Conservation (phyloP, 2,888 invertebrate genomes). For the Agrochola macilenta region DNA sequence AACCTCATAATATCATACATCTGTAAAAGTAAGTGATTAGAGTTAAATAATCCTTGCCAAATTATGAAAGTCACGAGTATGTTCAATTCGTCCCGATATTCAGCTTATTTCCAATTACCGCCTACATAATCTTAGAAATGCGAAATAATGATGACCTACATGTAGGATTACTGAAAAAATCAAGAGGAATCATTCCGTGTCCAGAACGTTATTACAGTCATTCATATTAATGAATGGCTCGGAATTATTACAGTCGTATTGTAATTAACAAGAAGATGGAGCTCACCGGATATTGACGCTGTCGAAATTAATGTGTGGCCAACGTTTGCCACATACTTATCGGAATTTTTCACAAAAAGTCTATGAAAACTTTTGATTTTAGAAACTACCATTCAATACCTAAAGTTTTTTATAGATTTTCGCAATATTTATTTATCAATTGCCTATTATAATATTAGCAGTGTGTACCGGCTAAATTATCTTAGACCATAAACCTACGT, state of each 20-base stretch:
- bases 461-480: neutral
- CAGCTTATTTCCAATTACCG: neutral
- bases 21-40: neutral
- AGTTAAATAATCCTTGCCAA: neutral
- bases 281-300: neutral
- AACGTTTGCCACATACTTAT: neutral
- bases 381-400: neutral
- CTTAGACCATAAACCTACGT: neutral
- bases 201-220: neutral
- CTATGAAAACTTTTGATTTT: neutral
- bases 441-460: neutral
- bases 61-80: neutral
- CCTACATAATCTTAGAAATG: neutral
- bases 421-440: neutral
- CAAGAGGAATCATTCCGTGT: neutral
- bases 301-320: neutral
- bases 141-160: neutral
- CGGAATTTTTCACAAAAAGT: neutral
- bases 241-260: neutral
- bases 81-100: neutral
- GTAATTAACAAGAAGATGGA: neutral
- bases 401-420: neutral
- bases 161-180: neutral
- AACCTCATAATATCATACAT: neutral
- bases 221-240: slow-evolving; percentile 7